Evolutionary conservation across 2,113 vertebrate species (phyloP).

Genomic region (Falcunculus frontatus): DNA sequence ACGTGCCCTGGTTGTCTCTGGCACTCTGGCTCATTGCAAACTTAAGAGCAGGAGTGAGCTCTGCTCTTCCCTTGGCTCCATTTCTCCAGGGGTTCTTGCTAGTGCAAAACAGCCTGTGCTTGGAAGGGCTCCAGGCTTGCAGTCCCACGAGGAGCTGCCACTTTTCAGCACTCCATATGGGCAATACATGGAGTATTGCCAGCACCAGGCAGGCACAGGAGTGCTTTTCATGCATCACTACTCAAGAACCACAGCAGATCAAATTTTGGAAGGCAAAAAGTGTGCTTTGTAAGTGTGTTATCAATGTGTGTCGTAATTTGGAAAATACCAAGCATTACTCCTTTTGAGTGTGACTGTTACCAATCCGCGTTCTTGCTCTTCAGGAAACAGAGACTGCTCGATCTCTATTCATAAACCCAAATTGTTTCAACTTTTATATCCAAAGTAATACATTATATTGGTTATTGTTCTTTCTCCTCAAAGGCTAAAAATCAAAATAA

Average conservation of each 20-base stretch:
- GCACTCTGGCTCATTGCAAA: neutral
- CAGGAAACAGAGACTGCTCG: neutral
- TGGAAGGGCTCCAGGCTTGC: neutral
- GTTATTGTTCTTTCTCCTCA: neutral
- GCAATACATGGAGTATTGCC: too few species aligned
- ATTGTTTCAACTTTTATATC: neutral
- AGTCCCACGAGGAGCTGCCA: neutral
- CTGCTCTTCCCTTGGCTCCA: neutral
- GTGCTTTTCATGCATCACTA: neutral
- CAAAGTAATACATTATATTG: neutral
- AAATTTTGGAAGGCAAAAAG: neutral
- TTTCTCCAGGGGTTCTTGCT: neutral
- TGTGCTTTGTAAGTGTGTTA: neutral
- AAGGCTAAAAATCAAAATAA: neutral
- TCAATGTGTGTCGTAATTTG: neutral
- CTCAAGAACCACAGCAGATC: neutral
- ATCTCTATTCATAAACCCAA: neutral
- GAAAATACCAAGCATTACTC: neutral
- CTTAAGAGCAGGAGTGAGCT: fast-evolving
- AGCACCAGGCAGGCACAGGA: neutral
- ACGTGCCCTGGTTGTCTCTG: fast-evolving
- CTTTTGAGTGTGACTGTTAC: neutral
- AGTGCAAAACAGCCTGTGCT: neutral
- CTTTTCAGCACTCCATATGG: neutral
- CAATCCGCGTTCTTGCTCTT: neutral